Conservation (phyloP, 2,888 invertebrate genomes). For the Acanthopleura granulata region DNA sequence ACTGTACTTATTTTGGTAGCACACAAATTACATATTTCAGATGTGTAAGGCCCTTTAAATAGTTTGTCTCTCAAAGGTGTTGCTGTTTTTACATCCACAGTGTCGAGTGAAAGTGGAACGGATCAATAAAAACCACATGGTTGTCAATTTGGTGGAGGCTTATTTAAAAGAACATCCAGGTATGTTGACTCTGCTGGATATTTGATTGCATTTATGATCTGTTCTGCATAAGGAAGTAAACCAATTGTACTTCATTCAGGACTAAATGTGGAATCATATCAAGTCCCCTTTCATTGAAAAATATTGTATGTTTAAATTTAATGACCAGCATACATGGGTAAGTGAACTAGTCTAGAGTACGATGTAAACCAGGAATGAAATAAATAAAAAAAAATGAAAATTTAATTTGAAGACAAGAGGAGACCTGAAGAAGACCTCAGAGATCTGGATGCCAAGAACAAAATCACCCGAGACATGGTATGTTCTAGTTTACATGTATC, state of each 20-base stretch:
- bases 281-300: too few species aligned
- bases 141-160: slow-evolving; percentile 67
- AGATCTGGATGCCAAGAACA: slow-evolving; percentile 62
- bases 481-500: neutral
- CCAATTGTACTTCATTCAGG: too few species aligned
- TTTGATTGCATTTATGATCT: neutral
- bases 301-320: too few species aligned
- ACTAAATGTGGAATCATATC: too few species aligned
- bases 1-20: too few species aligned
- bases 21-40: too few species aligned
- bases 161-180: slow-evolving; percentile 64
- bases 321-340: too few species aligned
- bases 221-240: too few species aligned
- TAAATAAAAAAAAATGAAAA: too few species aligned
- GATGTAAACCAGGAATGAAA: too few species aligned
- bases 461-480: slow-evolving; percentile 64
- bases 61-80: slow-evolving; percentile 39
- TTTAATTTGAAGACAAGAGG: slow-evolving; percentile 47
- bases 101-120: slow-evolving; percentile 64
- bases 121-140: slow-evolving; percentile 67
- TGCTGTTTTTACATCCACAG: slow-evolving; percentile 43
- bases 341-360: too few species aligned
- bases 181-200: slow-evolving; percentile 25
- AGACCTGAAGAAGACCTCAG: slow-evolving; percentile 61
- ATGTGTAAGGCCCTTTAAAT: too few species aligned